Percentiles rank a stretch among this genome's conserved stretches.
Conservation (phyloP, 2,888 invertebrate genomes). For the Pammene aurita region DNA sequence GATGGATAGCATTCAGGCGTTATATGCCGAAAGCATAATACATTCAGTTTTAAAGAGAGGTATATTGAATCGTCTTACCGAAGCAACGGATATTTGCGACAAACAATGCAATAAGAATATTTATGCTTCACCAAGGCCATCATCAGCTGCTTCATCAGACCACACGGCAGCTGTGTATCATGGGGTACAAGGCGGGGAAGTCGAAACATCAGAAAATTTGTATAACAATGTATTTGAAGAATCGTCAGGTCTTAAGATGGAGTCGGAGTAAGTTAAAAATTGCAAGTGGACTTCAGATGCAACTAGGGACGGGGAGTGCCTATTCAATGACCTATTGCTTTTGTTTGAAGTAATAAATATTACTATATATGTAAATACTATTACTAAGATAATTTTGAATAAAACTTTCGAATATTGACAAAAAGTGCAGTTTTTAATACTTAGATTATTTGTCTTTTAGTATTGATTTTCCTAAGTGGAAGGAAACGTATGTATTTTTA, state of each 20-base stretch:
- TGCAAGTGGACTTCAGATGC: too few relatives aligned
- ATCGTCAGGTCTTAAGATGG: neutral
- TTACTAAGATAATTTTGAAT: too few relatives aligned
- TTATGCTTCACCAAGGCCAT: neutral
- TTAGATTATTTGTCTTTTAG: too few relatives aligned
- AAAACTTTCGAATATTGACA: too few relatives aligned
- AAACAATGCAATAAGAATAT: neutral
- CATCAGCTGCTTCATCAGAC: neutral
- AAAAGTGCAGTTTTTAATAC: too few relatives aligned
- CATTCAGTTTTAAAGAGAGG: neutral
- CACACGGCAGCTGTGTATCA: neutral
- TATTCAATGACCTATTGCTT: too few relatives aligned
- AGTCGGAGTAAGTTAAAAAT: neutral
- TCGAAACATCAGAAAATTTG: neutral
- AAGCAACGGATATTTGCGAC: constrained; percentile 1
- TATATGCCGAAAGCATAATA: neutral
- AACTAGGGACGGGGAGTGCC: too few relatives aligned
- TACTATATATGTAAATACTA: too few relatives aligned
- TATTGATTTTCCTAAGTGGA: too few relatives aligned
- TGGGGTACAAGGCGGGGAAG: neutral
- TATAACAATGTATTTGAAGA: neutral
- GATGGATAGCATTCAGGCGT: neutral
- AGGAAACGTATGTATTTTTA: too few relatives aligned
- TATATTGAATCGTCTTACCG: neutral
- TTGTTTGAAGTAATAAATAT: too few relatives aligned